phyloP scores from a whole-genome alignment of 2,888 invertebrate species.

The Tortricodes alternella region DNA sequence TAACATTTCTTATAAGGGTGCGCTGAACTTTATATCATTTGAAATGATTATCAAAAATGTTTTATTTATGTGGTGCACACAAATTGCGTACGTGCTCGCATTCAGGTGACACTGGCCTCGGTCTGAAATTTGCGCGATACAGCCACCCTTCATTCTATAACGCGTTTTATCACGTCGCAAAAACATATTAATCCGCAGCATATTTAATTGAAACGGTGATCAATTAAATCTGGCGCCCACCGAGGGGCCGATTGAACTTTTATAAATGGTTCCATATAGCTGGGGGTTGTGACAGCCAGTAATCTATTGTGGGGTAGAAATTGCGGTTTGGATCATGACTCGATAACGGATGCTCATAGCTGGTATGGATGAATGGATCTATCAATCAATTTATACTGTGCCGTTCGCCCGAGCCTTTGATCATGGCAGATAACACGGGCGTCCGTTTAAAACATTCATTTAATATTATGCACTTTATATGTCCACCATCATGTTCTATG shows the following conservation, averaged over 20 bases:
- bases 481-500: too few relatives aligned
- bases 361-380: conserved; percentile 1
- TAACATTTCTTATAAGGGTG: conserved; percentile 29
- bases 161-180: neutral
- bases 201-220: conserved; percentile 15
- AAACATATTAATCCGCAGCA: conserved; percentile 4
- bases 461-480: too few relatives aligned
- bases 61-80: conserved; percentile 8
- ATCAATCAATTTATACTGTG: conserved; percentile 17
- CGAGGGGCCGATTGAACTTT: conserved; percentile 30
- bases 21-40: neutral
- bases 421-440: neutral
- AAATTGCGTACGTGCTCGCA: conserved; percentile 13
- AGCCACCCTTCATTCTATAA: too few relatives aligned
- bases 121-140: neutral
- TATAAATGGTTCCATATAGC: conserved; percentile 8
- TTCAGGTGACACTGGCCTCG: neutral
- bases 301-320: conserved; percentile 4
- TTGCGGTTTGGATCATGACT: conserved; percentile 16
- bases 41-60: neutral
- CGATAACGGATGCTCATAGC: conserved; percentile 8
- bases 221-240: conserved; percentile 39
- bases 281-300: neutral
- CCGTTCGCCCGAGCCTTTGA: neutral
- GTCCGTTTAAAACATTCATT: too few relatives aligned